Percentiles rank a stretch among this genome's conserved stretches.
phyloP scores from a whole-genome alignment of 2,888 invertebrate species.

The Gonocerus acuteangulatus region DNA sequence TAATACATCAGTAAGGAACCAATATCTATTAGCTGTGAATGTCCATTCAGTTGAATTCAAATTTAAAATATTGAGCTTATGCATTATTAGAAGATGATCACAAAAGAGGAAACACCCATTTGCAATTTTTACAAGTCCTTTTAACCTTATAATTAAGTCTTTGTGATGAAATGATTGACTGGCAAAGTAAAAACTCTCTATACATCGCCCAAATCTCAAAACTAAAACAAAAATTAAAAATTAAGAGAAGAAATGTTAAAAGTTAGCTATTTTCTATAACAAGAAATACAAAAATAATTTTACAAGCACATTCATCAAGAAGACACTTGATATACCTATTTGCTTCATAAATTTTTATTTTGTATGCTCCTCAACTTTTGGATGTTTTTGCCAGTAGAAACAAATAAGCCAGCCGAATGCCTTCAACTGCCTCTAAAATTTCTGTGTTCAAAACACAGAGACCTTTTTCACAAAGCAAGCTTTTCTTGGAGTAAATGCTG shows the following conservation, averaged over 20 bases:
- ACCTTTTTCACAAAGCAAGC: too few relatives aligned
- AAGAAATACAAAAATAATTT: too few relatives aligned
- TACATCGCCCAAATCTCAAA: slow-evolving; percentile 72
- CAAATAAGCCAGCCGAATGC: too few relatives aligned
- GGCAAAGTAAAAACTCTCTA: slow-evolving; percentile 71
- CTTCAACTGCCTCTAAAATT: too few relatives aligned
- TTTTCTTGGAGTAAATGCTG: too few relatives aligned
- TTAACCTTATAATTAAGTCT: slow-evolving; percentile 52
- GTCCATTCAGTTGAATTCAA: slow-evolving; percentile 71
- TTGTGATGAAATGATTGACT: slow-evolving; percentile 63
- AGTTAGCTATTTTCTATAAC: not conserved
- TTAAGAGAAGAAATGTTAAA: not conserved
- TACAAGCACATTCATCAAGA: too few relatives aligned
- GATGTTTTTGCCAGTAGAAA: too few relatives aligned
- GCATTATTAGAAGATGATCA: slow-evolving; percentile 82
- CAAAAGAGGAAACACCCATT: slow-evolving; percentile 57
- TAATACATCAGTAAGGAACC: slow-evolving; percentile 73
- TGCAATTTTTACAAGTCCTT: not conserved
- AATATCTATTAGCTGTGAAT: slow-evolving; percentile 66
- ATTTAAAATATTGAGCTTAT: slow-evolving; percentile 58
- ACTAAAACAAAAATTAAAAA: slow-evolving; percentile 50
- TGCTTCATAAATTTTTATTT: too few relatives aligned
- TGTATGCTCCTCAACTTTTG: too few relatives aligned
- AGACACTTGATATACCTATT: too few relatives aligned
- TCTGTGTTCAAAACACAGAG: too few relatives aligned